phyloP scores from a whole-genome alignment of 2,888 invertebrate genomes.

The Unio delphinus region DNA sequence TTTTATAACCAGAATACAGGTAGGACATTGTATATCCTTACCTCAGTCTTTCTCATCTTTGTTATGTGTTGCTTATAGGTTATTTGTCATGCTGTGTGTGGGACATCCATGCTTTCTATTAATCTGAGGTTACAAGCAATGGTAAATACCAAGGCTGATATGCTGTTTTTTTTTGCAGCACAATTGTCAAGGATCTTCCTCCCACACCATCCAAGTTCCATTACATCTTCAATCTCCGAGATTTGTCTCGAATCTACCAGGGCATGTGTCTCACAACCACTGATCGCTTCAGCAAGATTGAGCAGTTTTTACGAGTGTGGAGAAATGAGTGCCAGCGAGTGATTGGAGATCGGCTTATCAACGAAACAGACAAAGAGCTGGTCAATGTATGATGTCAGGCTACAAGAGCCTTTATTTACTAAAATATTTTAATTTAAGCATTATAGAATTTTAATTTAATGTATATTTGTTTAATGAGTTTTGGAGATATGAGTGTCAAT shows the following conservation, averaged over 20 bases:
- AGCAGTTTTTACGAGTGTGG: slow-evolving; percentile 88
- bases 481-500: neutral
- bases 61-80: neutral
- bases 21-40: neutral
- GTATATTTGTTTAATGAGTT: neutral
- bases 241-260: slow-evolving; percentile 87
- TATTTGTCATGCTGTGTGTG: neutral
- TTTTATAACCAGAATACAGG: no score
- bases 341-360: slow-evolving; percentile 89
- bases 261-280: slow-evolving; percentile 86
- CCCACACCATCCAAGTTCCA: slow-evolving; percentile 95
- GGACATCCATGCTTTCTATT: no score
- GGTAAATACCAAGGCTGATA: neutral
- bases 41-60: neutral
- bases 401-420: neutral
- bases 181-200: slow-evolving; percentile 83
- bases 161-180: slow-evolving; percentile 44
- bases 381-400: slow-evolving; percentile 63
- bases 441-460: neutral
- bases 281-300: slow-evolving; percentile 78
- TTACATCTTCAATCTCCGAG: slow-evolving; percentile 93
- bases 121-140: no score
- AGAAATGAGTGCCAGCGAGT: slow-evolving; percentile 90
- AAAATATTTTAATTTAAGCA: neutral
- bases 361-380: slow-evolving; percentile 72